These are phyloP conservation scores for Sarcophaga carnaria DNA, from an alignment of 2,888 invertebrate species.

Conservation along the genomic window DNA sequence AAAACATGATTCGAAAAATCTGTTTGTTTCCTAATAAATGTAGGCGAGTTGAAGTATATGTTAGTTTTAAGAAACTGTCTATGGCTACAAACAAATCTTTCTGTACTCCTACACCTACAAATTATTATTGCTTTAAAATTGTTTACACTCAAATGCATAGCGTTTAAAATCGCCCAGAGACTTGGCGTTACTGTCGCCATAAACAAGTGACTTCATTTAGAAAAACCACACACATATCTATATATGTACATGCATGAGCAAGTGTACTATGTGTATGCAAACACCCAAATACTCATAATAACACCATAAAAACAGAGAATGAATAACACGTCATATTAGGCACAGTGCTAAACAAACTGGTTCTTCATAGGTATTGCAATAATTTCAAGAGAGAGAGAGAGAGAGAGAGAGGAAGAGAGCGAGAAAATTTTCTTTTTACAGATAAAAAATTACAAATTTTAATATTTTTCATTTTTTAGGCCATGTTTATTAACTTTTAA, in stretches of 20 bases:
- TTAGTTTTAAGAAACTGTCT: background rate
- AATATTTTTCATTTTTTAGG: background rate
- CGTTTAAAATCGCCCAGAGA: slow-evolving; percentile 19
- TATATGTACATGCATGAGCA: background rate
- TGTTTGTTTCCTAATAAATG: background rate
- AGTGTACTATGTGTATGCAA: background rate
- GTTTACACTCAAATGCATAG: background rate
- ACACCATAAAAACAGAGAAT: background rate
- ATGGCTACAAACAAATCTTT: background rate
- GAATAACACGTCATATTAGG: slow-evolving; percentile 37
- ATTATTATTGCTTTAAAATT: background rate
- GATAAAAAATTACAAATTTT: background rate
- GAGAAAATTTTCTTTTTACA: background rate
- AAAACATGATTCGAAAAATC: background rate
- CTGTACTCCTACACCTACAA: slow-evolving; percentile 1
- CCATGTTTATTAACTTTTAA: background rate
- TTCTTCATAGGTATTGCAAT: slow-evolving; percentile 13
- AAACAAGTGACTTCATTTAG: slow-evolving; percentile 34
- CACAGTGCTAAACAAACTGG: slow-evolving; percentile 26
- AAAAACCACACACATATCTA: slow-evolving; percentile 10
- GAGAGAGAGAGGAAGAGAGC: background rate
- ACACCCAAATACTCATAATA: background rate
- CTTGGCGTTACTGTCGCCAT: background rate
- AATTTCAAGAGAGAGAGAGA: background rate
- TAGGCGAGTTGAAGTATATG: slow-evolving; percentile 21